Conservation (phyloP, 1,140 invertebrate genomes). For the Littorina saxatilis region DNA sequence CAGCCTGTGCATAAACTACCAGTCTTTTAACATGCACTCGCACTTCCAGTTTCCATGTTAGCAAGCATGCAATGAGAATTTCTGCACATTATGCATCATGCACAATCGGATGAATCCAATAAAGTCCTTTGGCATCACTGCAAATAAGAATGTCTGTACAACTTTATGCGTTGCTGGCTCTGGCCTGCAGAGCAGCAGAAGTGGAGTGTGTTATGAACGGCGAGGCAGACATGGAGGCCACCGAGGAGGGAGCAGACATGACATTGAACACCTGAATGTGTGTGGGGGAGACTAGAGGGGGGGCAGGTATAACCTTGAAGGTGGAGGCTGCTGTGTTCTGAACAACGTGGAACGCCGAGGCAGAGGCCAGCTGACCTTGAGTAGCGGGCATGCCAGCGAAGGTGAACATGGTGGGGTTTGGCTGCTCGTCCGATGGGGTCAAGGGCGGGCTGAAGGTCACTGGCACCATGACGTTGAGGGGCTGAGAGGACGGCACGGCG, state of each 20-base stretch:
- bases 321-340: slow-evolving; percentile 23
- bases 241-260: neutral
- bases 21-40: too few relatives aligned
- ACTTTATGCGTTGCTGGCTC: neutral
- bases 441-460: slow-evolving; percentile 55
- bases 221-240: neutral
- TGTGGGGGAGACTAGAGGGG: slow-evolving; percentile 15
- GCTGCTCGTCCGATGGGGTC: slow-evolving; percentile 37
- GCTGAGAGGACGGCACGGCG: slow-evolving; percentile 45
- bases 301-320: slow-evolving; percentile 18
- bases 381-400: slow-evolving; percentile 33
- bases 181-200: slow-evolving; percentile 26
- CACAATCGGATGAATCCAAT: neutral
- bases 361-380: slow-evolving; percentile 17
- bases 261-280: slow-evolving; percentile 27
- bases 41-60: too few relatives aligned
- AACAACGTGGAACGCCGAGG: slow-evolving; percentile 24
- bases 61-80: neutral
- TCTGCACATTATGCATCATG: neutral
- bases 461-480: slow-evolving; percentile 57
- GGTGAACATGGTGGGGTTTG: slow-evolving; percentile 48
- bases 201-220: slow-evolving; percentile 9
- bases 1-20: too few relatives aligned
- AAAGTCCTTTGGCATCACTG: too few relatives aligned
- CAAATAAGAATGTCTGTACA: too few relatives aligned